A percentile compares a stretch with the other conserved stretches of the same genome.
phyloP scores from a whole-genome alignment of 2,113 vertebrate species.

The Todiramphus chloris region DNA sequence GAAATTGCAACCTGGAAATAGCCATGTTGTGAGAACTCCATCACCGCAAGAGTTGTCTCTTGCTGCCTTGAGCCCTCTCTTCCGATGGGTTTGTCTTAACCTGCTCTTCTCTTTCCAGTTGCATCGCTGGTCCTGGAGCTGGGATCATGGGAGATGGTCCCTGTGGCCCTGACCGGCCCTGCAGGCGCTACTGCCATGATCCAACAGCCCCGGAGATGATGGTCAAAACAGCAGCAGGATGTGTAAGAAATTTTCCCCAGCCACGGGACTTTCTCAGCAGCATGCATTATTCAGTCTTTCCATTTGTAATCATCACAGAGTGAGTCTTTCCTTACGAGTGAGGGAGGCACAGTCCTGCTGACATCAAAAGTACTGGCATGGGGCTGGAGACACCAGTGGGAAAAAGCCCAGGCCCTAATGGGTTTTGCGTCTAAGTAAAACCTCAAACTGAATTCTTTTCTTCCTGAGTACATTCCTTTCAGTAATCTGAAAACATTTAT shows the following conservation, averaged over 20 bases:
- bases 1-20: background rate
- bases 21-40: background rate
- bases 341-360: background rate
- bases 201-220: background rate
- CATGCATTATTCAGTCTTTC: background rate
- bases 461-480: background rate
- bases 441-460: background rate
- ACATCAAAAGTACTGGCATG: background rate
- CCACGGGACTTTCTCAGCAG: background rate
- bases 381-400: background rate
- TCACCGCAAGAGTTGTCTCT: fast-evolving
- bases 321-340: background rate
- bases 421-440: background rate
- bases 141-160: background rate
- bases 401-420: background rate
- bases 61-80: background rate
- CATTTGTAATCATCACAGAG: background rate
- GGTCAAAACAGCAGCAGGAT: background rate
- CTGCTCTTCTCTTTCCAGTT: background rate
- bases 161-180: fast-evolving
- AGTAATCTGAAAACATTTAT: background rate
- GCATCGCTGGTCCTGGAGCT: background rate
- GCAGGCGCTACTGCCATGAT: fast-evolving
- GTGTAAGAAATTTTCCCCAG: background rate
- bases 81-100: background rate